phyloP scores from a whole-genome alignment of 2,888 invertebrate species.

The Cephus runcator region DNA sequence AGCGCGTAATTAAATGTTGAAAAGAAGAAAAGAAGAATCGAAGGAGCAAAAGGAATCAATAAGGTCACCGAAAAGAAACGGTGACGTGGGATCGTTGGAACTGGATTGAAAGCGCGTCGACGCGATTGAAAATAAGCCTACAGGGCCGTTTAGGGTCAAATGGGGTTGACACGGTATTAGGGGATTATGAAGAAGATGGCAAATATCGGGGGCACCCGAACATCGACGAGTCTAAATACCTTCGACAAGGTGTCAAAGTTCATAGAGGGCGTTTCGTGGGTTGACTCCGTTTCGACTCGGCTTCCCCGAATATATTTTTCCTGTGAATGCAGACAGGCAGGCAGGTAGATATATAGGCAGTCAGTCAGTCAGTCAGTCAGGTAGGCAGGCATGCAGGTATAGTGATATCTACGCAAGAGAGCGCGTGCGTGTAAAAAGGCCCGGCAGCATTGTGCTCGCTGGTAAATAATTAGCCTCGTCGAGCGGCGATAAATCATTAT shows the following conservation, averaged over 20 bases:
- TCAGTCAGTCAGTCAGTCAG: background rate
- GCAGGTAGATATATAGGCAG: background rate
- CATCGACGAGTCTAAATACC: background rate
- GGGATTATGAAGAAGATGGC: background rate
- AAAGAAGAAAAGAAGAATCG: background rate
- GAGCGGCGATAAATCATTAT: constrained; percentile 48
- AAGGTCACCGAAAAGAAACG: background rate
- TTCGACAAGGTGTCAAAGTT: background rate
- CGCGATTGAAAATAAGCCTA: background rate
- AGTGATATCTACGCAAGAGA: background rate
- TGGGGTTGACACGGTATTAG: background rate
- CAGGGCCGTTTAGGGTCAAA: background rate
- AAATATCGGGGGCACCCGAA: background rate
- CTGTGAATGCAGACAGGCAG: background rate
- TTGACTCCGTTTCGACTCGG: background rate
- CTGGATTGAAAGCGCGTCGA: background rate
- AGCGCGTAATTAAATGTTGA: background rate
- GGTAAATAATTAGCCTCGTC: constrained; percentile 50
- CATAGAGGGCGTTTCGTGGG: background rate
- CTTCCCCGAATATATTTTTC: background rate
- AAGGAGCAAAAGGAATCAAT: background rate
- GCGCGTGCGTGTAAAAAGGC: constrained; percentile 15
- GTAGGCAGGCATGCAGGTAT: background rate
- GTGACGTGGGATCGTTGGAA: background rate
- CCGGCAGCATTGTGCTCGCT: constrained; percentile 21